Conservation (phyloP, 2,113 vertebrate species). For the Varanus komodoensis region DNA sequence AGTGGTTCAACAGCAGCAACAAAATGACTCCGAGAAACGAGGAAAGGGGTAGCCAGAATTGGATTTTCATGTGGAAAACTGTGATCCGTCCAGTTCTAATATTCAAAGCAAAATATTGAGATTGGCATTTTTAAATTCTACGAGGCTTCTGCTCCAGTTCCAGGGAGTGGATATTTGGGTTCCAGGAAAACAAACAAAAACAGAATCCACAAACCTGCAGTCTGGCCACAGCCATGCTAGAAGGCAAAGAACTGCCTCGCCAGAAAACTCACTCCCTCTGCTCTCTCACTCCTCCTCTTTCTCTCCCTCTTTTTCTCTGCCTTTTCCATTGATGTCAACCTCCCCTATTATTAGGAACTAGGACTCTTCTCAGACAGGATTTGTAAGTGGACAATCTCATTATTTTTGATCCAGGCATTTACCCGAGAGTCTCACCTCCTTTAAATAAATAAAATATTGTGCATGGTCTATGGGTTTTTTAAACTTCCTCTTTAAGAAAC, state of each 20-base stretch:
- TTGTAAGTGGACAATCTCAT: slow-evolving; percentile 74
- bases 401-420: slow-evolving; percentile 76
- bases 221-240: too few species aligned
- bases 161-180: not conserved
- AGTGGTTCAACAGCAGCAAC: not conserved
- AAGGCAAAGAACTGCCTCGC: not conserved
- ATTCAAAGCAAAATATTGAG: not conserved
- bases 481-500: slow-evolving; percentile 77
- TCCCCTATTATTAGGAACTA: slow-evolving; percentile 70
- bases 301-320: slow-evolving; percentile 42
- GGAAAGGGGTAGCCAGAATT: not conserved
- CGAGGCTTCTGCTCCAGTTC: not conserved
- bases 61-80: not conserved
- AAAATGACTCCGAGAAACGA: not conserved
- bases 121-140: not conserved
- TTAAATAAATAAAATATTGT: slow-evolving; percentile 79
- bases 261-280: not conserved
- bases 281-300: slow-evolving; percentile 39
- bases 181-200: not conserved
- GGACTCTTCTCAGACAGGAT: slow-evolving; percentile 68
- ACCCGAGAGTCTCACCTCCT: slow-evolving; percentile 69
- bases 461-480: slow-evolving; percentile 33
- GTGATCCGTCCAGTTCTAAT: not conserved
- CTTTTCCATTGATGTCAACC: slow-evolving; percentile 58
- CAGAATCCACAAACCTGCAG: not conserved